Percentiles rank a stretch among this genome's conserved stretches.
Evolutionary conservation across 2,888 invertebrate species (phyloP).

Genomic region (Andrena minutula): DNA sequence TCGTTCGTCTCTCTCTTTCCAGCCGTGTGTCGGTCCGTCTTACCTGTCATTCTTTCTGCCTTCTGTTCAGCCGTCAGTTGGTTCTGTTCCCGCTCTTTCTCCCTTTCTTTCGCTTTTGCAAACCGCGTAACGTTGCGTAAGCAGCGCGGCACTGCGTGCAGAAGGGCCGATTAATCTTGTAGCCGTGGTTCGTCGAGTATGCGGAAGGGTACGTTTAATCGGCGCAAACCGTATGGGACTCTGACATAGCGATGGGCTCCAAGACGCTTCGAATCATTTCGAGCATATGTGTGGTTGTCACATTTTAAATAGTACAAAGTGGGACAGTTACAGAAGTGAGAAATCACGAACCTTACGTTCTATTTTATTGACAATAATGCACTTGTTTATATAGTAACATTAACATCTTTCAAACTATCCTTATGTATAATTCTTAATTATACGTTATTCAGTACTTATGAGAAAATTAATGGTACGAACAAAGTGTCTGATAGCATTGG

Average conservation of each 20-base stretch:
- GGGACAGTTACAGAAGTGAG: too few species aligned
- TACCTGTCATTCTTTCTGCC: constrained; percentile 46
- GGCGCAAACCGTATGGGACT: constrained; percentile 18
- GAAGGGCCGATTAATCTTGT: constrained; percentile 70
- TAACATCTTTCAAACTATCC: too few species aligned
- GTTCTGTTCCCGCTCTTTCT: constrained; percentile 45
- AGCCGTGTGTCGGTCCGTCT: constrained; percentile 24
- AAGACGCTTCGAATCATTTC: constrained; percentile 5
- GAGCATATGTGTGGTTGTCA: too few species aligned
- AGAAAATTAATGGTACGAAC: too few species aligned
- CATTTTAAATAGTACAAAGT: too few species aligned
- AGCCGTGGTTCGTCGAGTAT: constrained; percentile 59
- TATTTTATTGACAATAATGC: too few species aligned
- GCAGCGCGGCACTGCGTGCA: constrained; percentile 55
- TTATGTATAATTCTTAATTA: too few species aligned
- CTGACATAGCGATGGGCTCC: constrained; percentile 17
- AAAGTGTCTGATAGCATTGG: too few species aligned
- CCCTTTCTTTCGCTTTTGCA: constrained; percentile 33
- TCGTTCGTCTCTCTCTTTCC: constrained; percentile 24
- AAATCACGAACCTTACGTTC: too few species aligned
- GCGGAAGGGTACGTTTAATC: constrained; percentile 63
- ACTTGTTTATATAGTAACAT: too few species aligned
- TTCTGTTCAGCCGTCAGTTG: constrained; percentile 24
- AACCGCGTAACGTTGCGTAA: constrained; percentile 65
- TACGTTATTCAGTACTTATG: too few species aligned